Evolutionary conservation across 1,140 invertebrate genomes (phyloP).

Genomic region (Drosophila mojavensis): DNA sequence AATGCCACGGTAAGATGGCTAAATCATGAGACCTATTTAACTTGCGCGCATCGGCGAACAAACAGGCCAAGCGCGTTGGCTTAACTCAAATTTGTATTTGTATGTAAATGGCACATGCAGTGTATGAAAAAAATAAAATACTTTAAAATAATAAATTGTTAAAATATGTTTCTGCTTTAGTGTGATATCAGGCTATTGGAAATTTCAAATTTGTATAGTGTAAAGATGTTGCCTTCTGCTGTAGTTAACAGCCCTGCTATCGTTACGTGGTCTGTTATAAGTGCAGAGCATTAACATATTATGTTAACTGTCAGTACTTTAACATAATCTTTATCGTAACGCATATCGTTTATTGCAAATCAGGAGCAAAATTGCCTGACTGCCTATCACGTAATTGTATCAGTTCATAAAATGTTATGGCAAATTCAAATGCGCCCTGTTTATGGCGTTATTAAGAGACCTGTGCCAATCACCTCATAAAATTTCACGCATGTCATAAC

Average conservation of each 20-base stretch:
- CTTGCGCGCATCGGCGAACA: not conserved
- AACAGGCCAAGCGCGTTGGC: no score
- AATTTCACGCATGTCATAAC: not conserved
- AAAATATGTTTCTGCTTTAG: no score
- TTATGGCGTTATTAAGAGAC: not conserved
- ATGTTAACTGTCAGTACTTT: not conserved
- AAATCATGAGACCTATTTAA: slow-evolving; percentile 2
- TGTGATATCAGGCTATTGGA: no score
- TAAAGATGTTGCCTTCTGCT: no score
- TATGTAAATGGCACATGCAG: not conserved
- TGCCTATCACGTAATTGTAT: slow-evolving; percentile 27
- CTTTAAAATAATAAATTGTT: no score
- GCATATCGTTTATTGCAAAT: not conserved
- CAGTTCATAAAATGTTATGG: slow-evolving; percentile 7
- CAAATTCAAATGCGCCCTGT: not conserved
- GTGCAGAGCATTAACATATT: not conserved
- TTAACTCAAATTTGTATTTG: no score
- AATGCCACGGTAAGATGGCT: not conserved
- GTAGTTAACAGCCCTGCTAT: no score
- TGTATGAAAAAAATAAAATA: not conserved
- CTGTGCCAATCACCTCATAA: slow-evolving; percentile 3
- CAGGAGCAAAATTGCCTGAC: not conserved
- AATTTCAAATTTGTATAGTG: no score
- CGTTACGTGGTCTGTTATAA: no score
- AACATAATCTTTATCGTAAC: not conserved